Evolutionary conservation across 2,888 invertebrate genomes (phyloP), one percentile per base, ranked within the genome.

Genomic region (Noctua pronuba): DNA sequence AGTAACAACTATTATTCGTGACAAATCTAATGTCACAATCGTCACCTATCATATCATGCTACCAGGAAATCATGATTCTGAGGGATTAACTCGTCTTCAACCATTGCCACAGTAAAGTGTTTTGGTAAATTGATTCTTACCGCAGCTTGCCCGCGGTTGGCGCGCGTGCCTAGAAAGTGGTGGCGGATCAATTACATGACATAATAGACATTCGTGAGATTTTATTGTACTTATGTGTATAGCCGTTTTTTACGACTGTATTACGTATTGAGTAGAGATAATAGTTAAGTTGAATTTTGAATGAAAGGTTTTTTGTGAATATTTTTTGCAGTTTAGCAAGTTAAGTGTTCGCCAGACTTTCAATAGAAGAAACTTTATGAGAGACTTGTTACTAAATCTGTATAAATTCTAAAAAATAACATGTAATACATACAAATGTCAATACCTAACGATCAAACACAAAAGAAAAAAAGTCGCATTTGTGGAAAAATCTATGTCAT

Each of bases 81-180:
- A 75, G 67, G 67, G 62, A 73, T 84, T 87, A 68, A 64, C 72
- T 87, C 80, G 72, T 86, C 80, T 82, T 75, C 60, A 80, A 58
- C 65, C 24, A 83, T 83, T 86, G 75, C 85, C 68, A 46, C 80
- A 78, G 70, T 64, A 75, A 74, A 75, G 76, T 77, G 75, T 83
- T 82, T 81, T 74, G 75, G 77, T 82, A 80, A 83, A 88, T 88
- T 84, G 81, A 87, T 86, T 85, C 77, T 83, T 79, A 88, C 84
- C 79, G 82, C 80, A 81, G 64, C 44, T 65, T 79, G 67, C 64
- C 21, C 66, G 78, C 69, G 87, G 75, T 80, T 66, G 41, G 52
- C 65, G 70, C 86, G 82, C 89, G 88, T 84, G 84, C 75, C 79
- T 84, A 76, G 86, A 88, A 88, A 88, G 88, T 87, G 67, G 77